Conservation (phyloP, 2,888 invertebrate species). For the Rhingia rostrata region DNA sequence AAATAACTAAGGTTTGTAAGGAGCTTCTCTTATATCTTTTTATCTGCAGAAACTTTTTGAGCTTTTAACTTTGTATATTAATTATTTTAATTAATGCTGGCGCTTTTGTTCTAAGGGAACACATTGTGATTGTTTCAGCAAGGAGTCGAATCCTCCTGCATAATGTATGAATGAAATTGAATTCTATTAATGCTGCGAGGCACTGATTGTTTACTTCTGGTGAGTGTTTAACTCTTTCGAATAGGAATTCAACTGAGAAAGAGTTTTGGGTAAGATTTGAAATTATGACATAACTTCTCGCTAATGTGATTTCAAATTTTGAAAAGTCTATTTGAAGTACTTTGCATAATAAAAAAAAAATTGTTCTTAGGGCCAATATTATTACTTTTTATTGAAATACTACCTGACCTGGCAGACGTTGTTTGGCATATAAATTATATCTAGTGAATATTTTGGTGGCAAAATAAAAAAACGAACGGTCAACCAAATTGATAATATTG, state of each 20-base stretch:
- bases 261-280: no score
- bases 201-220: slow-evolving; percentile 19
- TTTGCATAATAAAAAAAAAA: no score
- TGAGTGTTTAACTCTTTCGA: slow-evolving; percentile 24
- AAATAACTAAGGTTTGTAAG: not conserved
- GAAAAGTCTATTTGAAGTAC: no score
- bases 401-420: no score
- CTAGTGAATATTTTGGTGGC: no score
- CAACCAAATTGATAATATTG: no score
- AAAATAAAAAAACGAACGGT: no score
- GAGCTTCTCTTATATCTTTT: not conserved
- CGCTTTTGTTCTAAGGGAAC: not conserved
- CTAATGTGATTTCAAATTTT: no score
- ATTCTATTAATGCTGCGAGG: slow-evolving; percentile 15
- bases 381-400: no score
- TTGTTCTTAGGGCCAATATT: no score
- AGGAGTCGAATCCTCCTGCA: slow-evolving; percentile 21
- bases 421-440: no score
- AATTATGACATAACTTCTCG: no score
- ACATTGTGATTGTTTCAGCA: slow-evolving; percentile 12
- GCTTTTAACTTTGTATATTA: not conserved
- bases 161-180: slow-evolving; percentile 36
- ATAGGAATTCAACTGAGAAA: not conserved
- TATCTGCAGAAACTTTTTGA: not conserved
- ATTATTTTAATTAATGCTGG: not conserved